Base-by-base conservation (phyloP, 2,797 vertebrate species). In the Pempheris klunzingeri region DNA sequence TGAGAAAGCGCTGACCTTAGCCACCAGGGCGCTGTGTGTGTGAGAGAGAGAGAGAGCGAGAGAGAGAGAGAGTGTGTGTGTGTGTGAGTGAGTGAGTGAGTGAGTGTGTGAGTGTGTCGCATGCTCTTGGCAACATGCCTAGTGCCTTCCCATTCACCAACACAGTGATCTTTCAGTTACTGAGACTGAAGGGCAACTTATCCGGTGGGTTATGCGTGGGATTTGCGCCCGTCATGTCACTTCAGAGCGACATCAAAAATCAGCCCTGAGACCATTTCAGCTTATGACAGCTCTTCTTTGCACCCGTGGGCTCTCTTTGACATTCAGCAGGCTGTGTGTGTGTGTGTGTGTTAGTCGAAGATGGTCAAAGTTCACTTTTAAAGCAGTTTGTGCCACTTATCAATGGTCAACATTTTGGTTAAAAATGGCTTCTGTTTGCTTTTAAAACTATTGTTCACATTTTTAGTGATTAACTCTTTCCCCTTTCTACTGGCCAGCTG, bases 1-100 rank as follows among this genome's bases (percentile, higher is more conserved):
- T 95, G 94, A 94, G 95, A 95, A 96, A 95, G 85, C 52, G 34
- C 84, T 95, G 95, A 95, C 94, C 94, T 95, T 93, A 91, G 91
- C 83, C 76, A 78, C 88, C 77, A 76, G 85, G 81, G 85, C 54
- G 53, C 84, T 52, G 47, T 59, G 41, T 60, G 75, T 70, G 78
- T 73, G 81, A 44, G 76, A 74, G 80, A 67, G 84, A 69, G 80
- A 17, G 71, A 24, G 67, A 60, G 72, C 66, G 80, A 68, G 83
- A 26, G 80, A 70, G 77, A 55, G 80, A 66, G 74, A 10, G 66
- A 41, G 77, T 65, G 79, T 83, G 78, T 78, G 75, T 70, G 78
- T 73, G 81, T 47, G 76, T 76, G 80, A 67, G 84, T 71, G 80
- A 17, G 71, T 24, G 67, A 60, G 72, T 69, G 80, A 68, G 83